Evolutionary conservation across 2,888 invertebrate genomes (phyloP).

Genomic region (Cheilosia urbana): DNA sequence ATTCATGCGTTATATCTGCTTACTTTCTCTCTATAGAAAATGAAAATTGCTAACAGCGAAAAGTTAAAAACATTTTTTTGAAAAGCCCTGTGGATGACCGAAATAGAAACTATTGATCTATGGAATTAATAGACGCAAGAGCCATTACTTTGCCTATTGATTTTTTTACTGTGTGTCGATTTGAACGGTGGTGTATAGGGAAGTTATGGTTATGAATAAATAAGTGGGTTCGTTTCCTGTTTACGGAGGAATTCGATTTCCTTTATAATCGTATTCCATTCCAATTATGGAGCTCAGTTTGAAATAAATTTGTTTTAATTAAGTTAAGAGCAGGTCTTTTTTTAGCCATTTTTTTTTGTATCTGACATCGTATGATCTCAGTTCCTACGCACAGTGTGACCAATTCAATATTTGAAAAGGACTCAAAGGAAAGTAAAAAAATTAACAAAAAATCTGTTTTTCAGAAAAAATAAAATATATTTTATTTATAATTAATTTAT

Average conservation of each 20-base stretch:
- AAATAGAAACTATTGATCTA: conserved; percentile 40
- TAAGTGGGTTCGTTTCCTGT: conserved; percentile 7
- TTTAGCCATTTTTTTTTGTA: no score
- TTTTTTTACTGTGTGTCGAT: background rate
- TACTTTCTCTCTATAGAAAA: background rate
- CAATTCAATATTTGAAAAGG: no score
- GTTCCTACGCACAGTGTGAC: no score
- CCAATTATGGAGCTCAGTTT: background rate
- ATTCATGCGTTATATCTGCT: no score
- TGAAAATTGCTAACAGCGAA: conserved; percentile 1
- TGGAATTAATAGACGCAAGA: conserved; percentile 12
- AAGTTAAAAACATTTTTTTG: background rate
- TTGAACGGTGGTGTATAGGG: background rate
- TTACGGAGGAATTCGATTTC: background rate
- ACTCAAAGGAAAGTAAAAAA: no score
- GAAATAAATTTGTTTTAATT: conserved; percentile 21
- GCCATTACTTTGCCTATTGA: conserved; percentile 22
- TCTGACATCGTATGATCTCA: no score
- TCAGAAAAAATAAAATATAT: no score
- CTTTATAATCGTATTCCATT: background rate
- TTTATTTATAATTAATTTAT: no score
- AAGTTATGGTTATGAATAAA: background rate
- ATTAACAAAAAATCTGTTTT: no score
- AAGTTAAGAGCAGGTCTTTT: no score
- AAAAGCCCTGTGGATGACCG: conserved; percentile 12